Conservation (phyloP, 2,113 vertebrate species). For the Lagopus muta region DNA sequence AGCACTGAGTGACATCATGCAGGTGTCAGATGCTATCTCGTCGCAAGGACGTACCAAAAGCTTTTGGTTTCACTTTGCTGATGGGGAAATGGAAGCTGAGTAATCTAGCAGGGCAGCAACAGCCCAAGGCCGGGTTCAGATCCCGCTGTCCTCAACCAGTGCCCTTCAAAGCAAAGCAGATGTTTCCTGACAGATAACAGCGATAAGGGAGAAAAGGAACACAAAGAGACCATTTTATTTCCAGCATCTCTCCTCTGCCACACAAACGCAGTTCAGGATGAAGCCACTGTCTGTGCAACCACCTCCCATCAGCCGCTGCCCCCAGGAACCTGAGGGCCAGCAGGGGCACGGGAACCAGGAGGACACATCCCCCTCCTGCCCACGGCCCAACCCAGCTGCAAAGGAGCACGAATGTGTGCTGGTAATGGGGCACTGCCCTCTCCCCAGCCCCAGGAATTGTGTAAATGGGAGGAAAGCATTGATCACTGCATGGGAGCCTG, state of each 20-base stretch:
- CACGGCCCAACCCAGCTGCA: too few species aligned
- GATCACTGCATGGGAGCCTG: background rate
- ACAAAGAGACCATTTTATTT: background rate
- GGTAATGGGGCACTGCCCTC: background rate
- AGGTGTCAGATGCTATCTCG: constrained; percentile 10
- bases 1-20: background rate
- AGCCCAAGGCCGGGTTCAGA: background rate
- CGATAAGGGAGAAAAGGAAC: background rate
- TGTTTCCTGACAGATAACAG: background rate
- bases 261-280: background rate
- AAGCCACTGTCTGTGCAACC: background rate
- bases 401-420: background rate
- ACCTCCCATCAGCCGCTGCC: background rate
- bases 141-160: background rate
- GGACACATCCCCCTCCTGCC: background rate
- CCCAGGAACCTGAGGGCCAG: background rate
- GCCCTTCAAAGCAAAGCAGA: constrained; percentile 2
- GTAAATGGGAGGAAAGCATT: background rate
- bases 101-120: background rate
- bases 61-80: constrained; percentile 42
- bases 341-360: background rate
- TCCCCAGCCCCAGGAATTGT: background rate
- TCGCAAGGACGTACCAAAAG: background rate
- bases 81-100: constrained; percentile 25
- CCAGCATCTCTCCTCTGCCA: background rate